These are phyloP conservation scores for Saguinus imperator DNA, from an alignment of 2,113 vertebrate genomes.

Conservation along the genomic window DNA sequence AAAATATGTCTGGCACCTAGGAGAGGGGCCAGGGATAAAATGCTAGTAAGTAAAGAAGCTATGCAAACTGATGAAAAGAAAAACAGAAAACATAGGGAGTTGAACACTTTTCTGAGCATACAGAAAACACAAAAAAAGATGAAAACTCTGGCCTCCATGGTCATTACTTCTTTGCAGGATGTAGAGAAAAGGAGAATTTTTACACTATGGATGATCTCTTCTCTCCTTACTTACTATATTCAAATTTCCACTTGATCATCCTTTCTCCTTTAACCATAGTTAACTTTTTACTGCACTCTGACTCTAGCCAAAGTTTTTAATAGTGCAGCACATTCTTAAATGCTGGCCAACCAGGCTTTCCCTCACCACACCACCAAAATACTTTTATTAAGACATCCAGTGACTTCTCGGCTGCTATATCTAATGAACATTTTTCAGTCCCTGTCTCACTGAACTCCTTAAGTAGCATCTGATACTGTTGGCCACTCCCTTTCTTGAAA, in stretches of 20 bases:
- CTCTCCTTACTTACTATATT: background rate
- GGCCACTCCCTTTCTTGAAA: background rate
- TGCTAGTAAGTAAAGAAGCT: background rate
- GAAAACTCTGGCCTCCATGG: background rate
- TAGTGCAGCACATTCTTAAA: background rate
- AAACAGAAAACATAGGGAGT: background rate
- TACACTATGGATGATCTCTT: background rate
- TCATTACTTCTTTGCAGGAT: background rate
- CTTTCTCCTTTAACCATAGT: background rate
- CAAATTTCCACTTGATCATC: background rate
- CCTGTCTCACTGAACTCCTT: background rate
- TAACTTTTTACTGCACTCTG: background rate
- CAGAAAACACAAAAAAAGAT: background rate
- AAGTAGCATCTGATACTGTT: background rate
- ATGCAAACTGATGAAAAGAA: conserved; percentile 33
- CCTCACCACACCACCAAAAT: background rate
- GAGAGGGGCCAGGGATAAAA: background rate
- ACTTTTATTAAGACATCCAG: background rate
- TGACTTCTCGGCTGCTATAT: background rate
- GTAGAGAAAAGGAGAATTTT: background rate
- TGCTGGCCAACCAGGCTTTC: background rate
- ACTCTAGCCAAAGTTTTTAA: background rate
- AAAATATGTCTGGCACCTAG: conserved; percentile 42
- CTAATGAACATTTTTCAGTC: background rate
- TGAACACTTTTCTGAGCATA: background rate